Evolutionary conservation across 2,113 vertebrate species (phyloP).

Genomic region (Mus pahari): DNA sequence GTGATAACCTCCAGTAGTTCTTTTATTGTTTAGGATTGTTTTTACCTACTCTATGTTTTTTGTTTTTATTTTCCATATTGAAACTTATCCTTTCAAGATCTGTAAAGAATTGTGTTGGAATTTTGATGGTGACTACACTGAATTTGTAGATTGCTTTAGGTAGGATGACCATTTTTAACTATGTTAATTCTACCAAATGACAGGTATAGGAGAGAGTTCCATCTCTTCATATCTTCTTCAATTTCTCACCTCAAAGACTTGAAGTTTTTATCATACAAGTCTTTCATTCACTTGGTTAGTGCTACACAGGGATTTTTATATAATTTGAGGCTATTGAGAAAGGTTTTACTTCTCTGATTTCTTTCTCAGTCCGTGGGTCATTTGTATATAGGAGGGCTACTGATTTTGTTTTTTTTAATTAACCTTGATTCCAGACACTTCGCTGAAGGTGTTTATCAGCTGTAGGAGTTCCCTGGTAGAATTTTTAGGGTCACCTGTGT

Average conservation of each 20-base stretch:
- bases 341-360: not conserved
- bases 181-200: not conserved
- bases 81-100: not conserved
- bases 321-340: not conserved
- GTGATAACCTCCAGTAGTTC: not conserved
- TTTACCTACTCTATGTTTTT: not conserved
- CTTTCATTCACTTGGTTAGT: not conserved
- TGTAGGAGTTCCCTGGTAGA: not conserved
- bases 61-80: not conserved
- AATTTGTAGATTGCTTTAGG: not conserved
- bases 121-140: not conserved
- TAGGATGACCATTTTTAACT: not conserved
- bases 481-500: not conserved
- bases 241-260: not conserved
- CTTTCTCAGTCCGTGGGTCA: not conserved
- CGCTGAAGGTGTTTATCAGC: not conserved
- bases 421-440: not conserved
- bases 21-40: not conserved
- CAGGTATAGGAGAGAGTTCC: not conserved
- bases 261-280: not conserved
- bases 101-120: not conserved
- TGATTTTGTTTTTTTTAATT: not conserved
- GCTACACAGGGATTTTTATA: not conserved
- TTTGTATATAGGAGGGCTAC: not conserved
- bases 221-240: not conserved